Conservation (phyloP, 2,797 vertebrate species). For the Tokudaia muenninki region DNA sequence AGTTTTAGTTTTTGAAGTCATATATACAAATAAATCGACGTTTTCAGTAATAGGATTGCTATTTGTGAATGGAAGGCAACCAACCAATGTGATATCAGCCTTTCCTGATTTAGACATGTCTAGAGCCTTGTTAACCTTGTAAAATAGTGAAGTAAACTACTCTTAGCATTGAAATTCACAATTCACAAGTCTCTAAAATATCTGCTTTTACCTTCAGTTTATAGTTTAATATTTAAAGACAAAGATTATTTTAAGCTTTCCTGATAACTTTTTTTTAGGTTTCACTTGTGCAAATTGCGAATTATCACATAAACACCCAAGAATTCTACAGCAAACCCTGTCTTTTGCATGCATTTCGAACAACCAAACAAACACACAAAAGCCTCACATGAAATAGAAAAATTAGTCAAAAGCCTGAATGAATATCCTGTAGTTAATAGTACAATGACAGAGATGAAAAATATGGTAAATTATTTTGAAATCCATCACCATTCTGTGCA, state of each 20-base stretch:
- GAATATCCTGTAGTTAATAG: background rate
- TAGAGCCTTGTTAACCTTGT: background rate
- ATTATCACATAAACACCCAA: too few species aligned
- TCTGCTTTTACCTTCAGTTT: background rate
- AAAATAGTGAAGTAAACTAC: background rate
- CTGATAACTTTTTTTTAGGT: background rate
- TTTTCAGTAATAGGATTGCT: background rate
- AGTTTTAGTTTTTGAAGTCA: background rate
- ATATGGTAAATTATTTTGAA: background rate
- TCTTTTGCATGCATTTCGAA: background rate
- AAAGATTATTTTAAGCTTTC: background rate
- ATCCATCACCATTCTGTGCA: fast-evolving
- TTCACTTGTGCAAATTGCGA: too few species aligned
- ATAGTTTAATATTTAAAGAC: background rate
- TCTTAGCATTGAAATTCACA: background rate
- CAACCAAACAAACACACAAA: background rate
- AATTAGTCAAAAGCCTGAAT: background rate
- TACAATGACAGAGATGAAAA: background rate
- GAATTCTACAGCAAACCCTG: background rate
- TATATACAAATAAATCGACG: background rate
- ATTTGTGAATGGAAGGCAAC: background rate
- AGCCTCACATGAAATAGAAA: background rate
- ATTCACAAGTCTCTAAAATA: background rate
- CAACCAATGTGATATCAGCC: background rate
- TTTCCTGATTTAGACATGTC: background rate